Conservation (phyloP, 2,797 vertebrate genomes). For the Jordanella pulchra region DNA sequence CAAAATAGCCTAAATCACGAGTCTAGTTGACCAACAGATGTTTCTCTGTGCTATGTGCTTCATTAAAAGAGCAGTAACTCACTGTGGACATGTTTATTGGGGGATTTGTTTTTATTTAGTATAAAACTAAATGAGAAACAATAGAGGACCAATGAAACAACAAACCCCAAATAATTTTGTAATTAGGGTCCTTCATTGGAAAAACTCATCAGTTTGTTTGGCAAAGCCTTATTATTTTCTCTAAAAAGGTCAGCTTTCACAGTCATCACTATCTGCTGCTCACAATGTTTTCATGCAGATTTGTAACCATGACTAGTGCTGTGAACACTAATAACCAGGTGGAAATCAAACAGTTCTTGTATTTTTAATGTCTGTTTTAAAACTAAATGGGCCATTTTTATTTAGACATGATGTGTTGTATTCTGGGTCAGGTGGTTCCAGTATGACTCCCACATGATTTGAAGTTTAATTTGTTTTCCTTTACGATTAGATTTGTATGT, state of each 20-base stretch:
- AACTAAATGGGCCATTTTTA: background rate
- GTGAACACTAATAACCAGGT: background rate
- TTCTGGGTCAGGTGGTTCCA: background rate
- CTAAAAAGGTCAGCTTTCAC: background rate
- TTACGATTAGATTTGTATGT: background rate
- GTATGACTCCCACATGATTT: too few relatives aligned
- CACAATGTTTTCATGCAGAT: background rate
- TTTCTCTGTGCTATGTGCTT: background rate
- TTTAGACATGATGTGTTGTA: background rate
- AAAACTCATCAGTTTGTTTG: background rate
- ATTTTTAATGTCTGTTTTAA: background rate
- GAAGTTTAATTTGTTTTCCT: too few relatives aligned
- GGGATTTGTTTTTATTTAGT: background rate
- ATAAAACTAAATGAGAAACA: background rate
- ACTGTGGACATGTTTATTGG: slow-evolving; percentile 8
- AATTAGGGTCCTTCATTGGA: background rate
- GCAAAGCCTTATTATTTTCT: slow-evolving; percentile 1
- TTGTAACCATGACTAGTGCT: background rate
- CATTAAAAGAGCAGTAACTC: background rate
- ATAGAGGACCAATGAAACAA: background rate
- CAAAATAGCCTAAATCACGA: background rate
- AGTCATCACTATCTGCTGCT: background rate
- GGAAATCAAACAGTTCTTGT: too few relatives aligned
- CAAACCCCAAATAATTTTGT: background rate
- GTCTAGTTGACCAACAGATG: background rate